phyloP scores from a whole-genome alignment of 2,797 vertebrate genomes.

The Oreochromis mossambicus region DNA sequence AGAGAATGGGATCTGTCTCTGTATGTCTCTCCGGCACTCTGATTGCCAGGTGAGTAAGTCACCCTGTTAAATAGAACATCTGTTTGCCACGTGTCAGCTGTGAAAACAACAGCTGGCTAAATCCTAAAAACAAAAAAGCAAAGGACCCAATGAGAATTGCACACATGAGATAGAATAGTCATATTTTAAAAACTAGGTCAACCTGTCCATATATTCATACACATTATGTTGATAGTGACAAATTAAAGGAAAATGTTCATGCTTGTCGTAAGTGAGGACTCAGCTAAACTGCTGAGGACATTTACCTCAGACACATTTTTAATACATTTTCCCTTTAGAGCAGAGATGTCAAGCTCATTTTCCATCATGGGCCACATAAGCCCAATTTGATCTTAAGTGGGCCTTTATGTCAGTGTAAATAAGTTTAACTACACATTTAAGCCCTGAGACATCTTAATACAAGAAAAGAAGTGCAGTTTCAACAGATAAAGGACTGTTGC shows the following conservation, averaged over 20 bases:
- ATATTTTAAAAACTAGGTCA: not conserved
- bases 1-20: conserved; percentile 9
- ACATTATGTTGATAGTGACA: not conserved
- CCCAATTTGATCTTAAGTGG: not conserved
- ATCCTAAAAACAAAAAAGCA: conserved; percentile 12
- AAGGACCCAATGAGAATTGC: not conserved
- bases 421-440: not conserved
- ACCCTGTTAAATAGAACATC: conserved; percentile 65
- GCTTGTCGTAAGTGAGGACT: not conserved
- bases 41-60: conserved; percentile 53
- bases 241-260: not conserved
- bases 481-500: not conserved
- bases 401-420: not conserved
- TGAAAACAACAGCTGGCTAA: conserved; percentile 61
- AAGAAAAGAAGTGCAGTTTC: not conserved
- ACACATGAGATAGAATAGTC: not conserved
- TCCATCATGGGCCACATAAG: not conserved
- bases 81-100: conserved; percentile 51
- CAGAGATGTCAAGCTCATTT: not conserved
- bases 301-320: not conserved
- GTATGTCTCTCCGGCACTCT: not conserved
- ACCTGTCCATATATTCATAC: not conserved
- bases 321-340: not conserved
- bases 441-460: not conserved
- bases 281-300: not conserved